Base-by-base conservation (phyloP, 2,797 vertebrate genomes). In the Odontamblyopus lacepedii region DNA sequence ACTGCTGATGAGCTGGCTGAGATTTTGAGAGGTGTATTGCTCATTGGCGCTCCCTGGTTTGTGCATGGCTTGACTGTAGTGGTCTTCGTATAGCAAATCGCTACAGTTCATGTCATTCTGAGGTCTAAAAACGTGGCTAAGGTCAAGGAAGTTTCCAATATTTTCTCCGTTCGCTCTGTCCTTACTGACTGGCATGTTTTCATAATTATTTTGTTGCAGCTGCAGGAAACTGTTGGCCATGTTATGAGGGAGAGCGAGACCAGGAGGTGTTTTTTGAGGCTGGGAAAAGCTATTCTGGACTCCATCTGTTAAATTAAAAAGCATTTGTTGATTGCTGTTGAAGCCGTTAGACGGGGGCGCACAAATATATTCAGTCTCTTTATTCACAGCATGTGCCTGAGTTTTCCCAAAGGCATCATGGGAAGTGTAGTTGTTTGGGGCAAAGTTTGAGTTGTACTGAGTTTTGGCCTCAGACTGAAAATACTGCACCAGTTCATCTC, bases 401-500 rank as follows among this genome's bases (percentile, higher is more conserved):
- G 51, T 53, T 80, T 87, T 87, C 73, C 30, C 77, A 41, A 83
- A 74, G 64, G 71, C 57, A 59, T 88, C 84, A 57, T 60, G 63
- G 70, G 83, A 81, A 32, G 55, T 89, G 69, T 86, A 83, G 81
- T 94, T 56, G n/a, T 13, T 94, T 56, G 90, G 89, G 63, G 91
- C 75, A 76, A 94, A 87, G 64, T 84, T 62, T 65, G 92, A 76
- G 69, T 85, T 92, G 53, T 87, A 74, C 30, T 93, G 91, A 38
- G 89, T 89, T 92, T 95, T 94, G 27, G 78, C 69, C 72, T 96
- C 95, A 70, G 93, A 88, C 78, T 93, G 72, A 76, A 94, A 85
- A 73, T 94, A 93, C 6, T 95, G 93, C 55, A 91, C 92, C 60
- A 89, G 70, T 71, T 92, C 76, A 64, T 93, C 88, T 78, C 83